Base-by-base conservation (phyloP, 2,888 invertebrate genomes). In the Creontiades dilutus region DNA sequence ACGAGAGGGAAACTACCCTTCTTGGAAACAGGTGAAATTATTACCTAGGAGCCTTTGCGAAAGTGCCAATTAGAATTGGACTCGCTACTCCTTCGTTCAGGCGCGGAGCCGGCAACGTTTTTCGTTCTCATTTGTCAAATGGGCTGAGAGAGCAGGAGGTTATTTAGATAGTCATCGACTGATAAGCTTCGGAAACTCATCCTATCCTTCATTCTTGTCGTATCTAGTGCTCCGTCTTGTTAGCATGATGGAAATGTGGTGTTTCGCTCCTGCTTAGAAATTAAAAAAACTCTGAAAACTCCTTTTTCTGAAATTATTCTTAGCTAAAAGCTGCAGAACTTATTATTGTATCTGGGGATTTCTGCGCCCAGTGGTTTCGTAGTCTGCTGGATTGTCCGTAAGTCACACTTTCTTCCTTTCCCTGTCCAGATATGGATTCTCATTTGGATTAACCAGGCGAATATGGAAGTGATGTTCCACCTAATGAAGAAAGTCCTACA, bases 161-260 rank as follows among this genome's bases (percentile, higher is more conserved):
- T 12, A 68, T 23, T 68, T 68, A 68, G 23, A 68, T 68, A 23
- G 19, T 12, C 57, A 57, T n/a, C 57, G n/a, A 16, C 57, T n/a
- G 68, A 68, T 27, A 68, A 68, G 23, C 9, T 12, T 3, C 23
- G 68, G 27, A 68, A 68, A 68, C 68, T 23, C 23, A 68, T 23
- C 68, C 27, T 27, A 68, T 68, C 68, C 23, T 68, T 68, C 68
- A 68, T 68, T 68, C 68, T 68, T 23, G 68, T 11, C 68, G 27
- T 68, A 68, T 68, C 68, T 68, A 23, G 68, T 68, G 68, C 68
- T 68, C 23, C 19, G 11, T 11, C 4, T 68, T 23, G 68, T 61
- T 61, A 19, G 19, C n/a, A 19, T 61, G 68, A 68, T 68, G 68
- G 23, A 68, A 68, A 68, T 68, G 68, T 27, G 19, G n/a, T 23